phyloP scores from a whole-genome alignment of 2,888 invertebrate genomes.

The Coenonympha glycerion region DNA sequence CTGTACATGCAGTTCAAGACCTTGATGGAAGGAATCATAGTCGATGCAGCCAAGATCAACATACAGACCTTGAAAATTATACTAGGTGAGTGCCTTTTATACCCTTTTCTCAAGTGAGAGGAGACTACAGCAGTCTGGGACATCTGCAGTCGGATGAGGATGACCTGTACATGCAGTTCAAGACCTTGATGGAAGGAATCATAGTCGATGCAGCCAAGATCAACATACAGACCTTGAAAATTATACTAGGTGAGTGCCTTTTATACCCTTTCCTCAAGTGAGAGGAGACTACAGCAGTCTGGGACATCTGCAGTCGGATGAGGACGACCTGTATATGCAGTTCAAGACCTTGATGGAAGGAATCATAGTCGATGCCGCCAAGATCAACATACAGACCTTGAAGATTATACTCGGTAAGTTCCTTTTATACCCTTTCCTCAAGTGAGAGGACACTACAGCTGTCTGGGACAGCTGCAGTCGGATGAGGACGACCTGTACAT shows the following conservation, averaged over 20 bases:
- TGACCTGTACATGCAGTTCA: conserved; percentile 45
- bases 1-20: conserved; percentile 45
- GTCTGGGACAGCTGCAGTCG: conserved; percentile 8
- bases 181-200: conserved; percentile 43
- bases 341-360: conserved; percentile 45
- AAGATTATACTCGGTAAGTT: conserved; percentile 35
- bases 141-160: conserved; percentile 21
- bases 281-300: conserved; percentile 23
- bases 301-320: conserved; percentile 10
- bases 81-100: conserved; percentile 27
- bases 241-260: conserved; percentile 34
- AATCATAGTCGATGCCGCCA: conserved; percentile 40
- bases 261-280: conserved; percentile 36
- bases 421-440: too few species aligned
- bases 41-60: conserved; percentile 41
- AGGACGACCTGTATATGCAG: conserved; percentile 39
- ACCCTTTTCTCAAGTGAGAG: conserved; percentile 32
- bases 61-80: conserved; percentile 37
- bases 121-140: conserved; percentile 23
- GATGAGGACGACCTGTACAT: conserved; percentile 37
- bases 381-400: conserved; percentile 36
- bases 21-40: conserved; percentile 40
- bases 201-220: conserved; percentile 38
- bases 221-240: conserved; percentile 36
- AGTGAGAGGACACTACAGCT: conserved; percentile 26